Evolutionary conservation across 1,140 invertebrate species (phyloP).

Genomic region (Eueides isabella): DNA sequence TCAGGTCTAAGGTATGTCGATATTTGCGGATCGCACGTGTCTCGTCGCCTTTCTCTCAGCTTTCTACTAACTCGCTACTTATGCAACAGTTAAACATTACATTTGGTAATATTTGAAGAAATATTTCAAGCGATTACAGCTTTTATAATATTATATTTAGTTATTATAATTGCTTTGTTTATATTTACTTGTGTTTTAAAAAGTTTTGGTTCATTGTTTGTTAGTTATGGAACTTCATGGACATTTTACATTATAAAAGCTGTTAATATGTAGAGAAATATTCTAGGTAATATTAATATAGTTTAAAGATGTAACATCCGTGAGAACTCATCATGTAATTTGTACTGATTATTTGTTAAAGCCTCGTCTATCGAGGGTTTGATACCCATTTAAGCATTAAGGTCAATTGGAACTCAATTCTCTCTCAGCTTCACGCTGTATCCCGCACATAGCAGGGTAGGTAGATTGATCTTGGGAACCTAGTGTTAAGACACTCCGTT

Average conservation of each 20-base stretch:
- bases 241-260: conserved; percentile 19
- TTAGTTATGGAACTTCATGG: conserved; percentile 22
- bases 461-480: too few relatives aligned
- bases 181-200: background rate
- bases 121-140: background rate
- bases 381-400: too few relatives aligned
- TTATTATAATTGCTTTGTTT: background rate
- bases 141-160: background rate
- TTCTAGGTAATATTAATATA: background rate
- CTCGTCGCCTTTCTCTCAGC: conserved; percentile 51
- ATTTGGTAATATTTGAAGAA: background rate
- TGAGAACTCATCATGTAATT: background rate
- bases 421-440: too few relatives aligned
- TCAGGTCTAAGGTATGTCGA: conserved; percentile 27
- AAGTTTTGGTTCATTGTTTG: background rate
- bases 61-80: conserved; percentile 51
- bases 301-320: background rate
- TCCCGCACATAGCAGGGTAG: too few relatives aligned
- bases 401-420: too few relatives aligned
- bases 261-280: conserved; percentile 16
- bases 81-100: conserved; percentile 31
- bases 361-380: too few relatives aligned
- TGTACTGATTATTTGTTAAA: background rate
- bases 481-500: too few relatives aligned
- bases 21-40: conserved; percentile 43